phyloP scores from a whole-genome alignment of 2,888 invertebrate species.

The Apamea sordens region DNA sequence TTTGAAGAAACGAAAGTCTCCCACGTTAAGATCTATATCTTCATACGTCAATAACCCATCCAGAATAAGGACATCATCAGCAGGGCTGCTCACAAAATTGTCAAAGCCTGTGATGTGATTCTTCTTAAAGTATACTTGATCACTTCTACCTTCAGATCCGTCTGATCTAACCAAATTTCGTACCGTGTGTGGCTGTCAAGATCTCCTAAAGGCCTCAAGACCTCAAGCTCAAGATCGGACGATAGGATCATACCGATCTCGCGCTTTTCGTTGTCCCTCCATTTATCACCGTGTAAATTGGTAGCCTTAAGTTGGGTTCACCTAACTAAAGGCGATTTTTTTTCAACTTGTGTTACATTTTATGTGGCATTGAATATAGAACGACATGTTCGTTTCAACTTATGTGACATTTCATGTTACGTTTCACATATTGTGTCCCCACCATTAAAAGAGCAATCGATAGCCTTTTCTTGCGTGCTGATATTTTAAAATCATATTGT shows the following conservation, averaged over 20 bases:
- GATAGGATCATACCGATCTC: neutral
- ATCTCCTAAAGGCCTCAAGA: neutral
- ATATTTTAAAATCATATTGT: conserved; percentile 6
- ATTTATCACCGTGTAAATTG: neutral
- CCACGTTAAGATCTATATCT: neutral
- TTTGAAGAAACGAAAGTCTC: conserved; percentile 16
- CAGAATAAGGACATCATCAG: neutral
- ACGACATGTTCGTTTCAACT: neutral
- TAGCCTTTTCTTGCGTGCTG: neutral
- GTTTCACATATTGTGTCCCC: neutral
- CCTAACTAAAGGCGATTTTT: neutral
- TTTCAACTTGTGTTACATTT: neutral
- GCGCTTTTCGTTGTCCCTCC: neutral
- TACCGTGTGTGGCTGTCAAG: neutral
- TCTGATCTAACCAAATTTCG: neutral
- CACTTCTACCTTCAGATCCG: neutral
- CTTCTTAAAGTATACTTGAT: neutral
- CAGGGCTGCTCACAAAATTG: neutral
- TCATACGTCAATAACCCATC: neutral
- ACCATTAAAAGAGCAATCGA: neutral
- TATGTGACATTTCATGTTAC: neutral
- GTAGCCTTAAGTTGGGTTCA: neutral
- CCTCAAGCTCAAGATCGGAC: neutral
- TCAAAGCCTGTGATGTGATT: neutral
- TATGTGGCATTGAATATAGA: neutral